Conservation (phyloP, 2,888 invertebrate genomes). For the Ctenicera cuprea region DNA sequence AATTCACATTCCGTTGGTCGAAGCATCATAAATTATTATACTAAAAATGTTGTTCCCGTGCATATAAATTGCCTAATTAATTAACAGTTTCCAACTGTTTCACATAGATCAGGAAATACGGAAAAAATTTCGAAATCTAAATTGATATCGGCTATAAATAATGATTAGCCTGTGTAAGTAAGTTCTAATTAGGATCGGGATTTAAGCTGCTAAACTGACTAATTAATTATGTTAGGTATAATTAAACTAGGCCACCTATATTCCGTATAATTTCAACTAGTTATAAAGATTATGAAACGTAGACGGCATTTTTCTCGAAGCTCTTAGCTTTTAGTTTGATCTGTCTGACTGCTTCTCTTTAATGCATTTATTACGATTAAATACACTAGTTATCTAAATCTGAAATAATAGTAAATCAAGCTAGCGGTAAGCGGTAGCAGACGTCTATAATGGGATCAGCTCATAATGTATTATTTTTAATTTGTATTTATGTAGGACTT, state of each 20-base stretch:
- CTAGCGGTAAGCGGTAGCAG: conserved; percentile 45
- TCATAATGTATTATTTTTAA: conserved; percentile 53
- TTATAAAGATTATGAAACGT: conserved; percentile 5
- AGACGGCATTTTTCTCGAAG: conserved; percentile 13
- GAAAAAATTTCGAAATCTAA: conserved; percentile 30
- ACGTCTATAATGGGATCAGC: conserved; percentile 45
- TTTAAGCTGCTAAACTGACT: conserved; percentile 21
- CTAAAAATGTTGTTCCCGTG: conserved; percentile 23
- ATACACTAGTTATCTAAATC: conserved; percentile 20
- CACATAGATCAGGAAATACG: conserved; percentile 13
- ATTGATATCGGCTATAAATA: conserved; percentile 23
- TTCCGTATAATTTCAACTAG: conserved; percentile 1
- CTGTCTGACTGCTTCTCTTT: conserved; percentile 1
- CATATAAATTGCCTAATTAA: conserved; percentile 41
- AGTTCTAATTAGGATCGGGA: conserved; percentile 22
- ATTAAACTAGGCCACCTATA: conserved; percentile 26
- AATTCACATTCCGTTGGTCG: conserved; percentile 22
- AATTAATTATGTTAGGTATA: conserved; percentile 24
- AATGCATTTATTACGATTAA: conserved; percentile 21
- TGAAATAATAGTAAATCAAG: conserved; percentile 45
- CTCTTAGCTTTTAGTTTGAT: not conserved
- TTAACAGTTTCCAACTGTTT: conserved; percentile 32
- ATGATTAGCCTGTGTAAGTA: conserved; percentile 9
- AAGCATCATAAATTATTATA: conserved; percentile 22
- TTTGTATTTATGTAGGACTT: conserved; percentile 55